Conservation (phyloP, 2,113 vertebrate genomes). For the Lichenostomus cassidix region DNA sequence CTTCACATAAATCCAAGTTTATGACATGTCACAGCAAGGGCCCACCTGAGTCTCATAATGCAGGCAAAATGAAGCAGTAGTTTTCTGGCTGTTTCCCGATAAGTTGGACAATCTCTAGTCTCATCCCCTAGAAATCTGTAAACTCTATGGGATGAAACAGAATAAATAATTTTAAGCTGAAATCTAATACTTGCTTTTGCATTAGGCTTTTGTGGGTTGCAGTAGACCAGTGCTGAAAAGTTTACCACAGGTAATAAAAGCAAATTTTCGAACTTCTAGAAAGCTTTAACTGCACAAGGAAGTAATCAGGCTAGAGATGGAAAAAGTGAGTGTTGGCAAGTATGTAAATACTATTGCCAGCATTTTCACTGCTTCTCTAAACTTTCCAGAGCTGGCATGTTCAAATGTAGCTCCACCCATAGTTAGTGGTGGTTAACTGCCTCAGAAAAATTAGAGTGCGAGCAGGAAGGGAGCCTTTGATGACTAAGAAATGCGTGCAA, state of each 20-base stretch:
- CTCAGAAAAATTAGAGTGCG: not conserved
- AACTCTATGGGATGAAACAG: not conserved
- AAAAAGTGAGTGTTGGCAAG: not conserved
- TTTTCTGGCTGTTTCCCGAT: not conserved
- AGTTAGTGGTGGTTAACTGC: not conserved
- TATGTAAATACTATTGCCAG: not conserved
- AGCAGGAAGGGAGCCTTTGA: not conserved
- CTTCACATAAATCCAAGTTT: not conserved
- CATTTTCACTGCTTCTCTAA: not conserved
- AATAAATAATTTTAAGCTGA: not conserved
- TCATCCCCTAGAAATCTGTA: not conserved
- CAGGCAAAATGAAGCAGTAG: not conserved
- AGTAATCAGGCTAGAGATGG: not conserved
- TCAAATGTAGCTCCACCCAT: not conserved
- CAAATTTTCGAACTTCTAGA: not conserved
- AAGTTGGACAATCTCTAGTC: not conserved
- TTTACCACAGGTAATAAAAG: not conserved
- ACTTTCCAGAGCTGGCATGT: not conserved
- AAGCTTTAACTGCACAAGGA: not conserved
- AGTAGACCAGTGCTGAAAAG: not conserved
- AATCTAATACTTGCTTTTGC: not conserved
- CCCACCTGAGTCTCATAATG: accelerated
- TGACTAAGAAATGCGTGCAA: not conserved
- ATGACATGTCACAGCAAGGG: not conserved
- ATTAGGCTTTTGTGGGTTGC: not conserved